Conservation (phyloP, 2,888 invertebrate species). For the Pimpla rufipes region DNA sequence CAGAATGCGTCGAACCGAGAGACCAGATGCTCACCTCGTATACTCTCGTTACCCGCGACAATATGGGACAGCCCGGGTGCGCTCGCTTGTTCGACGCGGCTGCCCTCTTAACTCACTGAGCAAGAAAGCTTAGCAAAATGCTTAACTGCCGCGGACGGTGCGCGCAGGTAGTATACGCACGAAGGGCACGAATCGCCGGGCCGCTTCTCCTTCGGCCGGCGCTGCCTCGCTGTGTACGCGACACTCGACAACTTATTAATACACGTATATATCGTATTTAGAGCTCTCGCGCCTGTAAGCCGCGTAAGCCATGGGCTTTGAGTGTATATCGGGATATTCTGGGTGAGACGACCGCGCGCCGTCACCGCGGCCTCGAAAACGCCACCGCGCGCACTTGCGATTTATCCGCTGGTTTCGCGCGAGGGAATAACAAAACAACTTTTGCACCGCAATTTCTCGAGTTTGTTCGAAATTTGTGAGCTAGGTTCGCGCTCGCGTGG, state of each 20-base stretch:
- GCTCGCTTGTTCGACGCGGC: slow-evolving; percentile 44
- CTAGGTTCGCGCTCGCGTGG: too few species aligned
- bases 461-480: too few species aligned
- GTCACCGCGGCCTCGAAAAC: too few species aligned
- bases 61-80: slow-evolving; percentile 50
- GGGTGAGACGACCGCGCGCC: too few species aligned
- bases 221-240: background rate
- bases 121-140: slow-evolving; percentile 59
- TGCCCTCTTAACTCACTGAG: slow-evolving; percentile 58
- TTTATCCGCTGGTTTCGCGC: too few species aligned
- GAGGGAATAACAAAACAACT: too few species aligned
- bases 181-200: background rate
- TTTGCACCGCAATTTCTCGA: too few species aligned
- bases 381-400: too few species aligned
- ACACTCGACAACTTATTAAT: slow-evolving; percentile 46
- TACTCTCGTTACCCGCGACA: slow-evolving; percentile 67
- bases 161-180: slow-evolving; percentile 4
- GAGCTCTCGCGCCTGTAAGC: background rate
- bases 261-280: slow-evolving; percentile 37
- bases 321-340: background rate
- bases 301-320: background rate
- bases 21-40: slow-evolving; percentile 56
- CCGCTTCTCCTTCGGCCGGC: background rate
- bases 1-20: slow-evolving; percentile 43
- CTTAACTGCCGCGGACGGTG: slow-evolving; percentile 37